Percentiles rank a stretch among this genome's conserved stretches.
These are phyloP conservation scores for Meganola albula DNA, from an alignment of 2,888 invertebrate species.

Conservation along the genomic window DNA sequence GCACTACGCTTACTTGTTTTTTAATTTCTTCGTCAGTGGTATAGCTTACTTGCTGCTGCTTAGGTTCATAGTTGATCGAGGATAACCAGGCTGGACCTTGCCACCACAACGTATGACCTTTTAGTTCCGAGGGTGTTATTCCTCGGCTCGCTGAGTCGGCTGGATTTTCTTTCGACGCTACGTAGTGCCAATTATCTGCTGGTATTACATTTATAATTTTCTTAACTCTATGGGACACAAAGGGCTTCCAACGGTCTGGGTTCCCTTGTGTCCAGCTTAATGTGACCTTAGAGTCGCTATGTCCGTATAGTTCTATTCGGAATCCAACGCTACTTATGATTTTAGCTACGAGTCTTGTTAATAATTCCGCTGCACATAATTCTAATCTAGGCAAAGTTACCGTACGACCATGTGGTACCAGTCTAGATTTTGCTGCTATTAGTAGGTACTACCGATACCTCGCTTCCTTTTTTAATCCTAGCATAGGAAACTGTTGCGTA, in stretches of 20 bases:
- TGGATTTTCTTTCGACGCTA: constrained; percentile 19
- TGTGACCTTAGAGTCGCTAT: constrained; percentile 17
- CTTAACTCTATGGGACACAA: constrained; percentile 10
- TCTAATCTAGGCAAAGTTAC: not conserved
- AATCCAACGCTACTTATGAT: constrained; percentile 1
- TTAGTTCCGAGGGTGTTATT: constrained; percentile 7
- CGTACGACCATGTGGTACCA: constrained; percentile 15
- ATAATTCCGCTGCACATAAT: not conserved
- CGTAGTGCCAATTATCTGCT: constrained; percentile 17
- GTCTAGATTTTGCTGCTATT: constrained; percentile 15
- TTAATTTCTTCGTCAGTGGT: not conserved
- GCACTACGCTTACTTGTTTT: not conserved
- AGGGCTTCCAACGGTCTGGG: constrained; percentile 7
- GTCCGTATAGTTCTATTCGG: constrained; percentile 8
- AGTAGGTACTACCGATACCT: constrained; percentile 2
- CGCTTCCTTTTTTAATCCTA: not conserved
- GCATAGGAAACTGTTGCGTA: constrained; percentile 16
- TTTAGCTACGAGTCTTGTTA: not conserved
- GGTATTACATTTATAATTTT: constrained; percentile 15
- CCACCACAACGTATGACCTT: constrained; percentile 15
- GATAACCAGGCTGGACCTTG: constrained; percentile 11
- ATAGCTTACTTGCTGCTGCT: not conserved
- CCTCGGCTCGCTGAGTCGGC: constrained; percentile 24
- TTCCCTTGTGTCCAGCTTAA: constrained; percentile 18
- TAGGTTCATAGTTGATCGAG: not conserved